Evolutionary conservation across 2,113 vertebrate genomes (phyloP).

Genomic region (Poecilia latipinna): DNA sequence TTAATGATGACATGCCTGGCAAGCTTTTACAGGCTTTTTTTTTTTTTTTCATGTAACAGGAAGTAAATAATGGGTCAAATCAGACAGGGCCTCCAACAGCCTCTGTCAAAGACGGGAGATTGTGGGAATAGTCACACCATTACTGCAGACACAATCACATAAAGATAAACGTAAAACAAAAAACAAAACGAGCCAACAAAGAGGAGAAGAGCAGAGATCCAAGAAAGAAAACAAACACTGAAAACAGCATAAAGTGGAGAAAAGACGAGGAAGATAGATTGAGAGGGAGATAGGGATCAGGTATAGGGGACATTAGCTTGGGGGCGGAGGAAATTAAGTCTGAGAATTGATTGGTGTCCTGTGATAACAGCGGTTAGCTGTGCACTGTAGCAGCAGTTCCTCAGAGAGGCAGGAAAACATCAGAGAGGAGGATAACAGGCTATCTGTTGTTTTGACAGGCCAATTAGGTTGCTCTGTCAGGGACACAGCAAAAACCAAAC

Average conservation of each 20-base stretch:
- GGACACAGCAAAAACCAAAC: slow-evolving; percentile 35
- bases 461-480: slow-evolving; percentile 64
- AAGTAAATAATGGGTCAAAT: slow-evolving; percentile 2
- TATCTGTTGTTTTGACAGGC: slow-evolving; percentile 64
- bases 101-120: background rate
- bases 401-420: slow-evolving; percentile 15
- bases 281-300: slow-evolving; percentile 32
- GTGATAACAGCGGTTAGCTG: slow-evolving; percentile 40
- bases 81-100: background rate
- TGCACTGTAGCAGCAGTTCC: slow-evolving; percentile 33
- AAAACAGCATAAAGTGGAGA: slow-evolving; percentile 6
- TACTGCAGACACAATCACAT: background rate
- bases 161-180: background rate
- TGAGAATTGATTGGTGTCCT: slow-evolving; percentile 65
- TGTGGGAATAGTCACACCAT: background rate
- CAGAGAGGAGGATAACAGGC: slow-evolving; percentile 4
- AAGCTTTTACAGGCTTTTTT: slow-evolving; percentile 9
- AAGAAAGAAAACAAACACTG: slow-evolving; percentile 14
- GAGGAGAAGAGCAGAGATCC: background rate
- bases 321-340: slow-evolving; percentile 63
- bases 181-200: background rate
- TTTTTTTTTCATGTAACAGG: slow-evolving; percentile 3
- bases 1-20: slow-evolving; percentile 19
- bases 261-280: background rate
- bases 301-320: slow-evolving; percentile 45